Percentiles rank a stretch among this genome's conserved stretches.
Evolutionary conservation across 2,888 invertebrate species (phyloP).

Genomic region (Leptinotarsa tumamoca): DNA sequence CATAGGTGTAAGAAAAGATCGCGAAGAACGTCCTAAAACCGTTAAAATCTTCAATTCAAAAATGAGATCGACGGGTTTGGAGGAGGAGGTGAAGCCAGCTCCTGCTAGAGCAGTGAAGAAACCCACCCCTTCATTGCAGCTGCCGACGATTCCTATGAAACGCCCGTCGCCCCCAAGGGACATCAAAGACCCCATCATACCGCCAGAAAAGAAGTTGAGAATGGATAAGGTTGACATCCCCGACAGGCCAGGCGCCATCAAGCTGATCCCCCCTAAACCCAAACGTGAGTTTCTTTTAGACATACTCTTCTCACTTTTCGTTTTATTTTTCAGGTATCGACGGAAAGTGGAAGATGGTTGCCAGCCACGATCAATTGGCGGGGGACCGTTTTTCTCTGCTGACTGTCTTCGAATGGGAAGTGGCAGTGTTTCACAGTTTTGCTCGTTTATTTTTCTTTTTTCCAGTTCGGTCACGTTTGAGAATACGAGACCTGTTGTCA

Average conservation of each 20-base stretch:
- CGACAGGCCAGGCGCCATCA: conserved; percentile 85
- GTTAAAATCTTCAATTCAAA: conserved; percentile 93
- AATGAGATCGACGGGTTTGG: conserved; percentile 91
- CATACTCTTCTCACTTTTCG: conserved; percentile 49
- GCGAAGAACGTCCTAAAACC: conserved; percentile 83
- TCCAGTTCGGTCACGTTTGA: conserved; percentile 41
- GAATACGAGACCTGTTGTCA: conserved; percentile 21
- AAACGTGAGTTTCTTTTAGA: conserved; percentile 82
- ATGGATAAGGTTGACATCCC: conserved; percentile 67
- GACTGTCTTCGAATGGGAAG: conserved; percentile 48
- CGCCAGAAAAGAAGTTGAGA: conserved; percentile 85
- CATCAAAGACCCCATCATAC: conserved; percentile 59
- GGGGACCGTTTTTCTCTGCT: conserved; percentile 51
- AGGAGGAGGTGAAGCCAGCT: conserved; percentile 89
- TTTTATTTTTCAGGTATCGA: conserved; percentile 57
- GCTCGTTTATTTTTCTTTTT: conserved; percentile 40
- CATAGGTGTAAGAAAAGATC: conserved; percentile 81
- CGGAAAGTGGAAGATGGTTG: conserved; percentile 49
- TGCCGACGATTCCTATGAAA: conserved; percentile 62
- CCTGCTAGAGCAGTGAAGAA: conserved; percentile 78
- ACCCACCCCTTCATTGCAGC: conserved; percentile 68
- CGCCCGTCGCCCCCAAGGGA: conserved; percentile 64
- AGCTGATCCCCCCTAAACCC: conserved; percentile 88
- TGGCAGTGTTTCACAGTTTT: conserved; percentile 46
- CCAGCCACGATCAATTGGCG: conserved; percentile 43